These are phyloP conservation scores for Aspidiotus rigidus DNA, from an alignment of 2,888 invertebrate genomes.

Conservation along the genomic window DNA sequence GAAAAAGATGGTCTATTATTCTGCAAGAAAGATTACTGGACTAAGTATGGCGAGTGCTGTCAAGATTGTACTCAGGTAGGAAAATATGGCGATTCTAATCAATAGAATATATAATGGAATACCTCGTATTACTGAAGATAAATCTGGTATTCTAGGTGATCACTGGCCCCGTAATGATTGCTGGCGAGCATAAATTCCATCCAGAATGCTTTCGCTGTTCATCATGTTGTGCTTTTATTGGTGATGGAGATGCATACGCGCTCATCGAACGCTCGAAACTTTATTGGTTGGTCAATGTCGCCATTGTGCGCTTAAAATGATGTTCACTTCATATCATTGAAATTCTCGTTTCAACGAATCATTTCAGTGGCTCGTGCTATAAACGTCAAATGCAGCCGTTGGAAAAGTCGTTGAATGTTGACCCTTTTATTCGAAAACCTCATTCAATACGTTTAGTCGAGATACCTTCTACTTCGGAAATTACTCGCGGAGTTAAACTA, in stretches of 20 bases:
- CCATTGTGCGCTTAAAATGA: too few species aligned
- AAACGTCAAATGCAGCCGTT: constrained; percentile 58
- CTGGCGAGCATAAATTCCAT: constrained; percentile 90
- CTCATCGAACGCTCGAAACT: constrained; percentile 80
- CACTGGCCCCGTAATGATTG: constrained; percentile 88
- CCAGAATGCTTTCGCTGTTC: constrained; percentile 89
- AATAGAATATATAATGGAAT: not conserved
- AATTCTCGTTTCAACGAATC: not conserved
- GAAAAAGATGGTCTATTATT: constrained; percentile 82
- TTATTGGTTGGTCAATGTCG: constrained; percentile 56
- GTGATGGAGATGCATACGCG: constrained; percentile 86
- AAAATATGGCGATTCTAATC: not conserved
- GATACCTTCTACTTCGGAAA: constrained; percentile 57
- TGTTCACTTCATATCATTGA: too few species aligned
- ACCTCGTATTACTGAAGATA: not conserved
- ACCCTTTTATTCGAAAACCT: constrained; percentile 50
- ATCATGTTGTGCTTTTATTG: constrained; percentile 71
- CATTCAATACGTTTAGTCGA: constrained; percentile 79
- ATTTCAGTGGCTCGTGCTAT: constrained; percentile 64
- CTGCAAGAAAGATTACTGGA: constrained; percentile 82
- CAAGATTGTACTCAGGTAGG: constrained; percentile 76
- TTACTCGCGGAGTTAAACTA: constrained; percentile 55
- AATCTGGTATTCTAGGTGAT: constrained; percentile 45
- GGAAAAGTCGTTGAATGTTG: constrained; percentile 46
- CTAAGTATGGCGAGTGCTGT: constrained; percentile 77